Conservation (phyloP, 1,140 invertebrate species). For the Augochlora pura region DNA sequence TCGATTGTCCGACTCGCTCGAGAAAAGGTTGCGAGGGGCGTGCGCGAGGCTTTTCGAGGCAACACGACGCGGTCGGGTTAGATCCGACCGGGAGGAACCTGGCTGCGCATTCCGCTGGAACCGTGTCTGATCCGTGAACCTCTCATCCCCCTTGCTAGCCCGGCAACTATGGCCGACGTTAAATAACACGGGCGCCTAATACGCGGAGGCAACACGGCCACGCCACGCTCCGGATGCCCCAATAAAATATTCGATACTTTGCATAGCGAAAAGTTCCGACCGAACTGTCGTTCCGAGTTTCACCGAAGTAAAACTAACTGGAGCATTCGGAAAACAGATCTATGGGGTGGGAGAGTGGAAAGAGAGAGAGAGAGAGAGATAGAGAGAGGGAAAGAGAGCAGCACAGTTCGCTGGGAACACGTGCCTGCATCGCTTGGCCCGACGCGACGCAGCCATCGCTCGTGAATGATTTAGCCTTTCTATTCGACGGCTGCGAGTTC, state of each 20-base stretch:
- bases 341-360: not conserved
- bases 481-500: not conserved
- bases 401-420: not conserved
- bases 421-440: not conserved
- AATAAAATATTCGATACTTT: conserved; percentile 46
- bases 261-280: conserved; percentile 30
- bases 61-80: too few relatives aligned
- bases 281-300: conserved; percentile 22
- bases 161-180: conserved; percentile 5
- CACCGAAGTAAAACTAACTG: conserved; percentile 13
- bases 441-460: not conserved
- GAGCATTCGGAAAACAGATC: conserved; percentile 21
- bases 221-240: conserved; percentile 1
- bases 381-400: not conserved
- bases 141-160: not conserved
- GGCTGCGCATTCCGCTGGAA: not conserved
- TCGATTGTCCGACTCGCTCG: too few relatives aligned
- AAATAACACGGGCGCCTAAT: not conserved
- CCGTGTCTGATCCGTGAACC: not conserved
- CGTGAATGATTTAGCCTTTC: not conserved
- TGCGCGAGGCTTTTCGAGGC: too few relatives aligned
- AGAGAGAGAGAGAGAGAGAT: not conserved
- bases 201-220: not conserved
- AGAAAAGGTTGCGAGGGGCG: too few relatives aligned
- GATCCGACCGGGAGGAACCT: too few relatives aligned